phyloP scores from a whole-genome alignment of 2,888 invertebrate species.

The Laothoe populi region DNA sequence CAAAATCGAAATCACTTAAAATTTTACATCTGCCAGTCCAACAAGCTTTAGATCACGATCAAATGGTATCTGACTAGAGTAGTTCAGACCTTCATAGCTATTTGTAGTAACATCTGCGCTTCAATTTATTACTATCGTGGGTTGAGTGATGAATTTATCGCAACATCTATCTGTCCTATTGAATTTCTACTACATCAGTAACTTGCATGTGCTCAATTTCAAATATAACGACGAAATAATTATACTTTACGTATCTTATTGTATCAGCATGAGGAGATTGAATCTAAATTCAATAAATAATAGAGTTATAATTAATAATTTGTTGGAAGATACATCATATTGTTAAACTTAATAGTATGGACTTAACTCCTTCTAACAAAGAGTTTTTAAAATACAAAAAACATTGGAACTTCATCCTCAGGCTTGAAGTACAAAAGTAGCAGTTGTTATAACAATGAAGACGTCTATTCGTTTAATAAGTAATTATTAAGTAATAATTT shows the following conservation, averaged over 20 bases:
- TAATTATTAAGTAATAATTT: too few relatives aligned
- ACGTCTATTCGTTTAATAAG: too few relatives aligned
- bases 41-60: not conserved
- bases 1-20: not conserved
- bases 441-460: too few relatives aligned
- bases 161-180: not conserved
- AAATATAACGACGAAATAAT: too few relatives aligned
- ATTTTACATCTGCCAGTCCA: not conserved
- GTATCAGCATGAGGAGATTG: not conserved
- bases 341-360: too few relatives aligned
- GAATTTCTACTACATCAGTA: conserved; percentile 1
- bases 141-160: conserved; percentile 12
- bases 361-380: too few relatives aligned
- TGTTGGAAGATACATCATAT: too few relatives aligned
- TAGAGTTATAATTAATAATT: too few relatives aligned
- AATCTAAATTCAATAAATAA: too few relatives aligned
- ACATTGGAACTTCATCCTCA: too few relatives aligned
- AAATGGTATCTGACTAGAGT: not conserved
- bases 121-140: conserved; percentile 15
- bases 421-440: too few relatives aligned
- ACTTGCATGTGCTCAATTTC: not conserved
- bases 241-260: conserved; percentile 3
- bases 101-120: conserved; percentile 14
- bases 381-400: too few relatives aligned
- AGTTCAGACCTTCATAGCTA: not conserved